Base-by-base conservation (phyloP, 2,888 invertebrate species). In the Lingula anatina region DNA sequence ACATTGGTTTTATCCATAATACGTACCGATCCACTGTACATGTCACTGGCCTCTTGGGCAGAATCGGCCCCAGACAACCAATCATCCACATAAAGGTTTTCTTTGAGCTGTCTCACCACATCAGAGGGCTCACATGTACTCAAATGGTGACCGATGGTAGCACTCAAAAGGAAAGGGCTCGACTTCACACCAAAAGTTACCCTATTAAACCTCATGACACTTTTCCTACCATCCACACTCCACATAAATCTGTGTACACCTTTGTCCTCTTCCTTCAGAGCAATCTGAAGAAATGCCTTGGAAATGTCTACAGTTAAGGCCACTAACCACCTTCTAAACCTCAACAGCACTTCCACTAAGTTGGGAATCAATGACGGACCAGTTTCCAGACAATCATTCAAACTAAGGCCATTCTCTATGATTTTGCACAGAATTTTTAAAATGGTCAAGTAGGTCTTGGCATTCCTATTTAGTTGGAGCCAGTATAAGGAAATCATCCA, bases 331-430 rank as follows among this genome's bases (percentile, higher is more conserved):
- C 47, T 23, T 21, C 57, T 31, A 38, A 57, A 57, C 12, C 57
- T 31, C n/a, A 56, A 12, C 18, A 57, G 31, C 7, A 56, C 25
- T 23, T 44, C 47, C 36, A 44, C 44, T 18, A 58, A 23, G 41
- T 48, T 31, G 36, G 47, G 51, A 12, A 50, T 39, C 12, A 56
- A 47, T 12, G 37, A 46, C 12, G 52, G 58, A 20, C 58, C 58
- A 9, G 49, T 26, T 42, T 59, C 52, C n/a, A 57, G 31, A 40
- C 55, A 57, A 37, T 59, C 55, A 53, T 59, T 59, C 15, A 58
- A 50, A 9, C 44, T 40, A 5, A 41, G 5, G 2, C 40, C 49
- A 44, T 53, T 43, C n/a, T n/a, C n/a, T n/a, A n/a, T n/a, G n/a
- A n/a, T n/a, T n/a, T n/a, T n/a, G n/a, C n/a, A n/a, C n/a, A n/a